Evolutionary conservation across 2,113 vertebrate genomes (phyloP), one percentile per base, ranked within the genome.

Genomic region (Leucopsar rothschildi): DNA sequence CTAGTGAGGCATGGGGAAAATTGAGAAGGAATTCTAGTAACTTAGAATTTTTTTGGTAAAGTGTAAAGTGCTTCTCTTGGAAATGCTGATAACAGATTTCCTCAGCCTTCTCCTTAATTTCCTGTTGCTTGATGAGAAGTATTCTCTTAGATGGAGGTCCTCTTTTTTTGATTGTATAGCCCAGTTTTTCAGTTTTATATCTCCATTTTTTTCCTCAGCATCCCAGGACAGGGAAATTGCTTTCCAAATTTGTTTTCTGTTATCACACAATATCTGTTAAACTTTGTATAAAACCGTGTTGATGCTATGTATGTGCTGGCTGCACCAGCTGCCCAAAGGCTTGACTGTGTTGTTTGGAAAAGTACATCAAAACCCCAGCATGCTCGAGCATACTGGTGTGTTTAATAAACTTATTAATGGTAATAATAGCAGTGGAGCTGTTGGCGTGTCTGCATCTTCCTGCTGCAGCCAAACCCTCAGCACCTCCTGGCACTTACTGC

Each of bases 251-350:
- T 29, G 33, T 68, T 68, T 94, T 35, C 25, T 71, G 1, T 42
- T 82, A 18, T 37, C 28, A 42, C 20, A 65, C 28, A 29, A 0
- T 79, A 40, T 68, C 72, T 57, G 13, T 83, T 73, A 75, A 84
- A 76, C 18, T 31, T 57, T 8, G 11, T 60, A 31, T 57, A 44
- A 79, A 86, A 15, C 23, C 21, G 9, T 8, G 5, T 42, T 50
- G 76, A 50, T 69, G 49, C 7, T 31, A 8, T 13, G 21, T 35
- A 37, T 0, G 0, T 69, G 31, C 37, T 61, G 57, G n/a, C 60
- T 63, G 45, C 57, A n/a, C 24, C 70, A 73, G 21, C 23, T 76
- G 39, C 50, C 59, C 49, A 45, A 82, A 90, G 14, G 21, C 49
- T 92, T 82, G 24, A 60, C 24, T 78, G 19, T 52, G 22, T 31